phyloP scores from a whole-genome alignment of 2,888 invertebrate species.

The Lutraria lutraria region DNA sequence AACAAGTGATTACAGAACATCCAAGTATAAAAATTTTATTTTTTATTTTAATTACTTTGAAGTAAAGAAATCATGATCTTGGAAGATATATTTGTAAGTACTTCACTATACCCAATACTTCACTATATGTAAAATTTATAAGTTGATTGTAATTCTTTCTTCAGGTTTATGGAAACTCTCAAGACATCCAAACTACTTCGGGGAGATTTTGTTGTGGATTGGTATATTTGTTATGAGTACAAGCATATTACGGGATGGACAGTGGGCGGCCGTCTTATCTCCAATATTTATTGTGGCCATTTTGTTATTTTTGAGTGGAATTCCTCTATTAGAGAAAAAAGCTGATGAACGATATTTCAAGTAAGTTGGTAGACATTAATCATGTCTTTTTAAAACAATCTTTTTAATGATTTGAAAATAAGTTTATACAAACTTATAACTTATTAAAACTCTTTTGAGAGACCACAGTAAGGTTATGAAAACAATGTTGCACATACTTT shows the following conservation, averaged over 20 bases:
- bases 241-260: constrained; percentile 93
- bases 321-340: constrained; percentile 94
- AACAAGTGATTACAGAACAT: no score
- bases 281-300: constrained; percentile 95
- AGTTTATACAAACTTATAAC: no score
- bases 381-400: not conserved
- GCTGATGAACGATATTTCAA: constrained; percentile 96
- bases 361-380: constrained; percentile 83
- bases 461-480: no score
- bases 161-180: constrained; percentile 94
- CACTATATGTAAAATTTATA: no score
- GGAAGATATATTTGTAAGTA: no score
- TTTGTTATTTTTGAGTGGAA: constrained; percentile 95
- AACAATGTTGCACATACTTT: no score
- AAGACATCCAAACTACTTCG: constrained; percentile 97
- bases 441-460: no score
- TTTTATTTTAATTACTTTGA: no score
- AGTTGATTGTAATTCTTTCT: not conserved
- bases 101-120: no score
- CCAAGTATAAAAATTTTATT: no score
- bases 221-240: constrained; percentile 96
- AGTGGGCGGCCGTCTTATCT: constrained; percentile 95
- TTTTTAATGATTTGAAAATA: no score
- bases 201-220: constrained; percentile 97
- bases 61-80: no score